Evolutionary conservation across 2,113 vertebrate species (phyloP).

Genomic region (Eolophus roseicapilla): DNA sequence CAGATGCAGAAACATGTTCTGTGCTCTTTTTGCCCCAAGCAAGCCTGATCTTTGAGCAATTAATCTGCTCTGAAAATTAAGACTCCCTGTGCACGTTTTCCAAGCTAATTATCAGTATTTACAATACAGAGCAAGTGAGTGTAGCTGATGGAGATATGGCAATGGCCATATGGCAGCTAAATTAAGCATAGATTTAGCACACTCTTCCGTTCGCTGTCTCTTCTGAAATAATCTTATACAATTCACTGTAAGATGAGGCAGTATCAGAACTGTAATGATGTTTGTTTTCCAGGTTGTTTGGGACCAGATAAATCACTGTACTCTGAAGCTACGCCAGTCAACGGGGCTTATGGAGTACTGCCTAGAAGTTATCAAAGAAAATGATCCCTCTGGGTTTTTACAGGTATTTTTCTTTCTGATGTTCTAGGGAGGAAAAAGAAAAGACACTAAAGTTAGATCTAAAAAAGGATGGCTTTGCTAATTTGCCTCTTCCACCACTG

Average conservation of each 20-base stretch:
- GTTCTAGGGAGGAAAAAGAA: background rate
- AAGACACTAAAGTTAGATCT: background rate
- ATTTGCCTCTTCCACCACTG: background rate
- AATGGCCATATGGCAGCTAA: conserved; percentile 58
- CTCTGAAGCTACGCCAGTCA: conserved; percentile 96
- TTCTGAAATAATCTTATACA: conserved; percentile 4
- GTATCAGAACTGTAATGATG: background rate
- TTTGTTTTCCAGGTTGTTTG: conserved; percentile 86
- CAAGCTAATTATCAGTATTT: conserved; percentile 61
- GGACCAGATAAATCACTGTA: conserved; percentile 99
- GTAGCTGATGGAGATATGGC: conserved; percentile 16
- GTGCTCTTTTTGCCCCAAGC: background rate
- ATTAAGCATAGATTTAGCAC: conserved; percentile 44
- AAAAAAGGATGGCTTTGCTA: background rate
- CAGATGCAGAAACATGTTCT: background rate
- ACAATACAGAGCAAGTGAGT: conserved; percentile 31
- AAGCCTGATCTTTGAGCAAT: conserved; percentile 21
- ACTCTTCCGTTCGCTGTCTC: background rate
- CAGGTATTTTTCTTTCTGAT: conserved; percentile 77
- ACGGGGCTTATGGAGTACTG: conserved; percentile 98
- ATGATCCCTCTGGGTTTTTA: conserved; percentile 94
- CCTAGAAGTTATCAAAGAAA: conserved; percentile 96
- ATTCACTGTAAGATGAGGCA: background rate
- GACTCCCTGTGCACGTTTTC: conserved; percentile 34
- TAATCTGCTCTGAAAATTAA: conserved; percentile 57